Conservation (phyloP, 2,888 invertebrate genomes). For the Merodon equestris region DNA sequence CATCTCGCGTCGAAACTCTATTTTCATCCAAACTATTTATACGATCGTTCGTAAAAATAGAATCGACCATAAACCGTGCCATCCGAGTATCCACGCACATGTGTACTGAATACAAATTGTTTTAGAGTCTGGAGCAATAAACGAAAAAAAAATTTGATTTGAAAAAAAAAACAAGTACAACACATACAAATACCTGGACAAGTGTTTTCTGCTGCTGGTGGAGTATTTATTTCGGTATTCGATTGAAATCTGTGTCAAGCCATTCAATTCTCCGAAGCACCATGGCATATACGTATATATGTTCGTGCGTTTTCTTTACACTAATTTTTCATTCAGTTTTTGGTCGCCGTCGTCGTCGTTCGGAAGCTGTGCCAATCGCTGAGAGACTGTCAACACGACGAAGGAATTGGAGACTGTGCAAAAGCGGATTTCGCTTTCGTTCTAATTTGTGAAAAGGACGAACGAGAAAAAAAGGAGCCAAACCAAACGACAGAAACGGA, state of each 20-base stretch:
- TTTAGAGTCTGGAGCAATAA: conserved; percentile 20
- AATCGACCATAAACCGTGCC: conserved; percentile 5
- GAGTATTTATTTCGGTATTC: neutral
- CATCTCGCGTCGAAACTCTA: conserved; percentile 54
- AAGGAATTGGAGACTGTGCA: conserved; percentile 9
- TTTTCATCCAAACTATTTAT: conserved; percentile 45
- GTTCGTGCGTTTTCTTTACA: conserved; percentile 40
- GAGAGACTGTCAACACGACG: conserved; percentile 32
- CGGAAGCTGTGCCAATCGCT: conserved; percentile 57
- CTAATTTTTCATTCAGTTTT: conserved; percentile 6
- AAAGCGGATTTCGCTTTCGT: too few species aligned
- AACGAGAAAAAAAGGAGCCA: conserved; percentile 7
- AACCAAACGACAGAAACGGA: neutral
- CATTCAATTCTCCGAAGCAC: conserved; percentile 40
- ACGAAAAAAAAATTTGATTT: neutral
- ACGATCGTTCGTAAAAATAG: conserved; percentile 48
- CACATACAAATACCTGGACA: too few species aligned
- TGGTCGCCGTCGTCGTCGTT: conserved; percentile 19
- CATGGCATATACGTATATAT: conserved; percentile 6
- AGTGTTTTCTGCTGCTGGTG: neutral
- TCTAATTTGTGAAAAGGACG: too few species aligned
- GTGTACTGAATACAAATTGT: conserved; percentile 33
- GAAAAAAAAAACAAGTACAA: too few species aligned
- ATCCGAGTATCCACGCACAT: conserved; percentile 34
- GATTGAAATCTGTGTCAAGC: conserved; percentile 35